phyloP scores from a whole-genome alignment of 2,797 vertebrate genomes.

The Numenius phaeopus region DNA sequence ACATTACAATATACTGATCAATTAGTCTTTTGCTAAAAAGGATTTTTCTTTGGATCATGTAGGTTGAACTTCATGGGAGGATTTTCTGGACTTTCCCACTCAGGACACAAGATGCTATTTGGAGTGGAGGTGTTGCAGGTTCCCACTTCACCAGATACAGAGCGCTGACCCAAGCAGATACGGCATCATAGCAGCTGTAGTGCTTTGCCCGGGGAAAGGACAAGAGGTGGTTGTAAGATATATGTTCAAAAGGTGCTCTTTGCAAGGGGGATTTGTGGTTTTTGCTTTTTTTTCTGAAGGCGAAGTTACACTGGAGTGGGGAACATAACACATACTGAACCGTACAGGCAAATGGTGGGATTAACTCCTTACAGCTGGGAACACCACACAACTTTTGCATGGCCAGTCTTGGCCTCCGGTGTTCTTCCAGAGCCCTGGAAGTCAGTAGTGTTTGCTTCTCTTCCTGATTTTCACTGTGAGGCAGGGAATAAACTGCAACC shows the following conservation, averaged over 20 bases:
- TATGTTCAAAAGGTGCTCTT: background rate
- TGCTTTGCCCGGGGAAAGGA: background rate
- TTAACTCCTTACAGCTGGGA: background rate
- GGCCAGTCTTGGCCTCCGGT: background rate
- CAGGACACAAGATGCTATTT: background rate
- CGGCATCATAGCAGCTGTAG: fast-evolving
- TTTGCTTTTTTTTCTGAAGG: background rate
- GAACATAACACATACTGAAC: background rate
- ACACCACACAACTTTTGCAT: background rate
- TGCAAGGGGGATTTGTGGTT: fast-evolving
- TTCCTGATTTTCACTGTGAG: background rate
- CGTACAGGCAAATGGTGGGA: background rate
- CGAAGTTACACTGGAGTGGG: fast-evolving
- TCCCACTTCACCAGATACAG: fast-evolving
- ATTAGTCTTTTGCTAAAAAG: background rate
- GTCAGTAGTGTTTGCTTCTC: fast-evolving
- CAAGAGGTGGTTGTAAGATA: background rate
- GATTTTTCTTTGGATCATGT: background rate
- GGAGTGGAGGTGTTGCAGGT: background rate
- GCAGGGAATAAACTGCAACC: background rate
- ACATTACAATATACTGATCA: background rate
- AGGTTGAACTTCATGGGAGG: background rate
- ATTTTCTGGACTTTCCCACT: background rate
- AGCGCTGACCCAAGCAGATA: background rate
- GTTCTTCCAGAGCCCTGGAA: background rate